phyloP scores from a whole-genome alignment of 2,888 invertebrate genomes.

The Eristalinus sepulchralis region DNA sequence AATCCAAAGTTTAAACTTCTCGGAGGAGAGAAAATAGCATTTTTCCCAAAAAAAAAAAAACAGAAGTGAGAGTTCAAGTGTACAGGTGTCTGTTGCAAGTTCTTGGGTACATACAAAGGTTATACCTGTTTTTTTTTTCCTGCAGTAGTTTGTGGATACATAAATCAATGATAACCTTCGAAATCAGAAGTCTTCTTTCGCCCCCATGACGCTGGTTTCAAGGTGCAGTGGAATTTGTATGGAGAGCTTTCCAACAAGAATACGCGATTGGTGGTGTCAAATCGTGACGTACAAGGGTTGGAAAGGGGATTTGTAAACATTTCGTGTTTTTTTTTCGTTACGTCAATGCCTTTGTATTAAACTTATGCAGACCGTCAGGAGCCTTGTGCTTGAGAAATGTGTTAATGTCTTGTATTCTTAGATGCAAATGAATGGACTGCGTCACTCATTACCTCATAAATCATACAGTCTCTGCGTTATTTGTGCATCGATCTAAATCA shows the following conservation, averaged over 20 bases:
- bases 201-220: neutral
- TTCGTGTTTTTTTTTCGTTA: too few species aligned
- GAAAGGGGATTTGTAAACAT: too few species aligned
- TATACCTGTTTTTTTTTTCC: neutral
- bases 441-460: too few species aligned
- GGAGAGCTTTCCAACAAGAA: neutral
- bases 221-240: neutral
- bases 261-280: neutral
- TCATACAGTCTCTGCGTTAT: too few species aligned
- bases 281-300: neutral
- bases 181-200: neutral
- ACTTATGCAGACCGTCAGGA: too few species aligned
- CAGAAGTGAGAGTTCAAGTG: neutral
- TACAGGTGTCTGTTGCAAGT: neutral
- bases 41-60: neutral
- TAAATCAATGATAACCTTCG: slow-evolving; percentile 13
- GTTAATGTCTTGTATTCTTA: too few species aligned
- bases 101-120: neutral
- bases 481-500: too few species aligned
- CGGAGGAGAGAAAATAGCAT: neutral
- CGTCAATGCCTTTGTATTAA: too few species aligned
- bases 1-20: neutral
- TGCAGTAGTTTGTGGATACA: neutral
- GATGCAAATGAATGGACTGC: too few species aligned
- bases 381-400: too few species aligned